A percentile compares a stretch with the other conserved stretches of the same genome.
phyloP scores from a whole-genome alignment of 92 coral and sea anemone species.

The Porites cylindrica region DNA sequence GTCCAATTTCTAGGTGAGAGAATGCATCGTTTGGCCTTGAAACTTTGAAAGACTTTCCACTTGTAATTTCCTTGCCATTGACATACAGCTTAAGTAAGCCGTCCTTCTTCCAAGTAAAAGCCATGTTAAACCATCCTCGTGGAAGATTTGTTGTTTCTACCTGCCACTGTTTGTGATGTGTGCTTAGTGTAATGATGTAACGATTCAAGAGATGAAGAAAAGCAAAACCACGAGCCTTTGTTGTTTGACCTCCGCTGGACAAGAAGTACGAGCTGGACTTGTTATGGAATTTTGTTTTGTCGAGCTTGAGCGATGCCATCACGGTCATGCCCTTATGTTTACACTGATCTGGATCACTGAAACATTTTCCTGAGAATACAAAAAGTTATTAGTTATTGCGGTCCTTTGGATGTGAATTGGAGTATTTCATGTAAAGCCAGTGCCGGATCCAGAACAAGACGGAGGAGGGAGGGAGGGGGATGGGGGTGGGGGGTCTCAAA shows the following conservation, averaged over 20 bases:
- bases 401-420: no score
- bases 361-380: slow-evolving; percentile 71
- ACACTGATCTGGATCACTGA: slow-evolving; percentile 86
- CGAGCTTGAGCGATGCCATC: slow-evolving; percentile 71
- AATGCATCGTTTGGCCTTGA: slow-evolving; percentile 73
- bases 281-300: slow-evolving; percentile 56
- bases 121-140: slow-evolving; percentile 82
- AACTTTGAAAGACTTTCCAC: slow-evolving; percentile 46
- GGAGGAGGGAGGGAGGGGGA: no score
- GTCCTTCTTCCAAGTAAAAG: slow-evolving; percentile 78
- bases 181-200: slow-evolving; percentile 80
- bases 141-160: slow-evolving; percentile 70
- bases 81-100: slow-evolving; percentile 75
- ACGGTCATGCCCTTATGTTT: slow-evolving; percentile 82
- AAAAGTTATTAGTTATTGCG: background rate
- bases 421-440: no score
- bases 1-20: slow-evolving; percentile 76
- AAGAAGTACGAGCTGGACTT: slow-evolving; percentile 78
- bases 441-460: no score
- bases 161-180: slow-evolving; percentile 85
- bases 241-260: slow-evolving; percentile 91
- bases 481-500: no score
- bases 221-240: slow-evolving; percentile 90
- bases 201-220: slow-evolving; percentile 74
- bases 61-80: slow-evolving; percentile 75